phyloP scores from a whole-genome alignment of 2,888 invertebrate species.

The Zaprionus obscuricornis region DNA sequence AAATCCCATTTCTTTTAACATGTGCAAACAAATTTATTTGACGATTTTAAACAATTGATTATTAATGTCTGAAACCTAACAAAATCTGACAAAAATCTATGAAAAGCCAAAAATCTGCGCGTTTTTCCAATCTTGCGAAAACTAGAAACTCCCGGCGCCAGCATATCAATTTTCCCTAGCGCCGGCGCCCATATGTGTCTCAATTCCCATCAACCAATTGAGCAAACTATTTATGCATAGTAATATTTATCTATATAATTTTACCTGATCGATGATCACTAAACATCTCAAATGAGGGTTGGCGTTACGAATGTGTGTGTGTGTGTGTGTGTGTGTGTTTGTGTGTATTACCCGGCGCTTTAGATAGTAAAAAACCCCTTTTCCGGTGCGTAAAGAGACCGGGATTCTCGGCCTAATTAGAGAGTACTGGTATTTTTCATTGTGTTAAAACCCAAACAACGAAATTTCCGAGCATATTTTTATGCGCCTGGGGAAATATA shows the following conservation, averaged over 20 bases:
- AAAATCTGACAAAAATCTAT: no score
- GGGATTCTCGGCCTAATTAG: slow-evolving; percentile 69
- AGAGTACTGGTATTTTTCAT: slow-evolving; percentile 72
- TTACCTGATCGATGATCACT: slow-evolving; percentile 48
- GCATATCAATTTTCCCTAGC: slow-evolving; percentile 52
- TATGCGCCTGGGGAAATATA: slow-evolving; percentile 17
- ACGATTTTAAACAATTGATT: slow-evolving; percentile 46
- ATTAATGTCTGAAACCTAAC: no score
- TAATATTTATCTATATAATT: neutral
- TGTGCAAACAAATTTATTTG: neutral
- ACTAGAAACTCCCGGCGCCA: slow-evolving; percentile 69
- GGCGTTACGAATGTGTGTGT: neutral
- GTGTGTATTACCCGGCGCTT: slow-evolving; percentile 66
- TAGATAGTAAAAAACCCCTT: slow-evolving; percentile 75
- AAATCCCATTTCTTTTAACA: neutral
- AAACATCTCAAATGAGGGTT: no score
- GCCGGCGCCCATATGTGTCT: slow-evolving; percentile 62
- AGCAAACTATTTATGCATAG: slow-evolving; percentile 33
- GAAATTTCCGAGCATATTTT: slow-evolving; percentile 63
- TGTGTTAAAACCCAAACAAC: slow-evolving; percentile 74
- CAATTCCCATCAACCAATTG: slow-evolving; percentile 49
- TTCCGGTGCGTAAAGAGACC: slow-evolving; percentile 54
- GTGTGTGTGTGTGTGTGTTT: slow-evolving; percentile 1
- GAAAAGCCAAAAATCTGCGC: slow-evolving; percentile 62
- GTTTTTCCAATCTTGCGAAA: slow-evolving; percentile 53